These are phyloP conservation scores for Resseliella maxima DNA, from an alignment of 2,888 invertebrate species.

Conservation along the genomic window DNA sequence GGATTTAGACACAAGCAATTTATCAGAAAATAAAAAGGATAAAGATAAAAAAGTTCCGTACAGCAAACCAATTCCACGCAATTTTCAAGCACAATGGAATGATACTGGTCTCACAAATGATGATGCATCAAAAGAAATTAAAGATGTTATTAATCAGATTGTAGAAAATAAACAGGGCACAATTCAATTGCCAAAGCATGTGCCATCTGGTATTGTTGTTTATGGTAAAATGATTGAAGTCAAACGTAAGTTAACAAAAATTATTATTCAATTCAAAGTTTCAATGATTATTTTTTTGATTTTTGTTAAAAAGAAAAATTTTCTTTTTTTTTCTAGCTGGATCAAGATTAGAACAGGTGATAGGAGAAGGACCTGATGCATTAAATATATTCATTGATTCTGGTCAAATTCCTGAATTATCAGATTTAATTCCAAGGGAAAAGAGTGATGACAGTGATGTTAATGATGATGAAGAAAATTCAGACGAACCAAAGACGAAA, in stretches of 20 bases:
- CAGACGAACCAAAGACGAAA: constrained; percentile 61
- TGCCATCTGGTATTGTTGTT: constrained; percentile 83
- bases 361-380: constrained; percentile 80
- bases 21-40: constrained; percentile 77
- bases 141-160: constrained; percentile 78
- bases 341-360: constrained; percentile 80
- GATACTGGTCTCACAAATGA: constrained; percentile 75
- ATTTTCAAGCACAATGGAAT: constrained; percentile 98
- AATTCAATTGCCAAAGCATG: constrained; percentile 79
- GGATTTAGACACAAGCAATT: constrained; percentile 78
- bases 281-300: neutral
- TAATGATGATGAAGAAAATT: neutral
- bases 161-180: constrained; percentile 82
- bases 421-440: constrained; percentile 78
- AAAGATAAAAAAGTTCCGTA: constrained; percentile 89
- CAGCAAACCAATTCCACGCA: constrained; percentile 94
- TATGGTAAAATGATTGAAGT: constrained; percentile 86
- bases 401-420: constrained; percentile 83
- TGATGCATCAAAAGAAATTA: constrained; percentile 69
- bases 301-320: neutral
- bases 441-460: constrained; percentile 67
- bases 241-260: constrained; percentile 70
- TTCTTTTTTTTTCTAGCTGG: constrained; percentile 70
- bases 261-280: neutral
- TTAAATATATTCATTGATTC: constrained; percentile 82